Conservation (phyloP, 2,797 vertebrate species). For the Sebastes ruberrimus region DNA sequence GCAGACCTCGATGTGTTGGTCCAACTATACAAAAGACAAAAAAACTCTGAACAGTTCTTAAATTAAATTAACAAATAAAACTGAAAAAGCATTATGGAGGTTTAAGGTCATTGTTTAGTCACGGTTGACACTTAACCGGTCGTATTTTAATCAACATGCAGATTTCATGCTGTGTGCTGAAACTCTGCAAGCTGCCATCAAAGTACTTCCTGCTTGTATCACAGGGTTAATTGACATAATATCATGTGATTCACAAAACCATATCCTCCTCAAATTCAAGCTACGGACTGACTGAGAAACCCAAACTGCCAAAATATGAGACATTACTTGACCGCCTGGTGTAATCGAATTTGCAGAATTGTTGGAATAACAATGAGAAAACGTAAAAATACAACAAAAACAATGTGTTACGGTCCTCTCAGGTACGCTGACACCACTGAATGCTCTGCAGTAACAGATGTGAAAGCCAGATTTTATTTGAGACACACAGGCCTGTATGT, state of each 20-base stretch:
- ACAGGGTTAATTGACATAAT: not conserved
- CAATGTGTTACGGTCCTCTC: not conserved
- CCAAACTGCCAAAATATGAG: not conserved
- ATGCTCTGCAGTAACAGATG: slow-evolving; percentile 5
- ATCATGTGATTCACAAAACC: not conserved
- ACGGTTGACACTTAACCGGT: not conserved
- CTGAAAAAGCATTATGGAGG: not conserved
- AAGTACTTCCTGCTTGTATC: not conserved
- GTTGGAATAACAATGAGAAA: not conserved
- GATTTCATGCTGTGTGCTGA: not conserved
- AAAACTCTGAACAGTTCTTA: not conserved
- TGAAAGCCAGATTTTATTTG: slow-evolving; percentile 32
- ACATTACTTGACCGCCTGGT: not conserved
- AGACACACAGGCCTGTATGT: not conserved
- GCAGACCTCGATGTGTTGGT: not conserved
- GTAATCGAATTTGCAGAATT: not conserved
- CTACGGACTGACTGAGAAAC: not conserved
- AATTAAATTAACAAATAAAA: not conserved
- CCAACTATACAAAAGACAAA: not conserved
- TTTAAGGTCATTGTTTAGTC: not conserved
- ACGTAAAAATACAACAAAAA: not conserved
- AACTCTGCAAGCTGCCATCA: not conserved
- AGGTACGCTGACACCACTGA: not conserved
- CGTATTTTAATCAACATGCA: not conserved
- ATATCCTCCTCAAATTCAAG: not conserved